phyloP scores from a whole-genome alignment of 2,797 vertebrate genomes.

The Geotrypetes seraphini region DNA sequence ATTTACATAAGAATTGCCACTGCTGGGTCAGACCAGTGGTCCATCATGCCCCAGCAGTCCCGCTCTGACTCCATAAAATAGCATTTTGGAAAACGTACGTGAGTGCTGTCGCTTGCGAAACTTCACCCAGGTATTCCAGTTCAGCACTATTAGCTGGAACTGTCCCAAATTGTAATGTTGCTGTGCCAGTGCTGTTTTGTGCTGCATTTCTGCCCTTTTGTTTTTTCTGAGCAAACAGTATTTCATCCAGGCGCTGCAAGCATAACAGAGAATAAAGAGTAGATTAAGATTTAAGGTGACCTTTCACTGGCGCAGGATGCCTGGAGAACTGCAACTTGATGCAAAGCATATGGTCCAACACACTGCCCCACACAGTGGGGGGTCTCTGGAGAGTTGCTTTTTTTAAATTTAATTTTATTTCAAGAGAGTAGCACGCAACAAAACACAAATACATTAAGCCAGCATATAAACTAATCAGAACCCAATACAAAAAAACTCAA shows the following conservation, averaged over 20 bases:
- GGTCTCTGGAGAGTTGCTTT: no score
- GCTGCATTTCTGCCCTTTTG: constrained; percentile 7
- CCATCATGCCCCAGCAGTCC: no score
- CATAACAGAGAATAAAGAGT: constrained; percentile 44
- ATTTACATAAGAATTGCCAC: no score
- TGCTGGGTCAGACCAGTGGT: no score
- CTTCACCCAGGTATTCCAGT: constrained; percentile 39
- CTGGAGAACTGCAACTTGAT: constrained; percentile 4
- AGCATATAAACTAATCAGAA: no score
- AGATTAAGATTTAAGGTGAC: constrained; percentile 18
- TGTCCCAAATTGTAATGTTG: constrained; percentile 18
- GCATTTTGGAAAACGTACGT: constrained; percentile 30
- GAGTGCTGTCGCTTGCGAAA: constrained; percentile 22
- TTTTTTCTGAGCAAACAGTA: constrained; percentile 32
- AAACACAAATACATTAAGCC: no score
- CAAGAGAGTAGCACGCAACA: no score
- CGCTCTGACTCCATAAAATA: no score
- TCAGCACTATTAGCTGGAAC: constrained; percentile 16
- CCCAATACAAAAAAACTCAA: no score
- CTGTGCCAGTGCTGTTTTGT: constrained; percentile 33
- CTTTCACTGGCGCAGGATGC: constrained; percentile 5
- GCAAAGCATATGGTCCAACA: constrained; percentile 1
- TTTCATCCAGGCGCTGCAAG: constrained; percentile 48
- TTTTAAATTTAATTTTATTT: no score
- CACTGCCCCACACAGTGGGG: no score